These are phyloP conservation scores for Dysidea cf. avara DNA, from an alignment of 37 sponge, comb jelly and placozoan species.

Conservation along the genomic window DNA sequence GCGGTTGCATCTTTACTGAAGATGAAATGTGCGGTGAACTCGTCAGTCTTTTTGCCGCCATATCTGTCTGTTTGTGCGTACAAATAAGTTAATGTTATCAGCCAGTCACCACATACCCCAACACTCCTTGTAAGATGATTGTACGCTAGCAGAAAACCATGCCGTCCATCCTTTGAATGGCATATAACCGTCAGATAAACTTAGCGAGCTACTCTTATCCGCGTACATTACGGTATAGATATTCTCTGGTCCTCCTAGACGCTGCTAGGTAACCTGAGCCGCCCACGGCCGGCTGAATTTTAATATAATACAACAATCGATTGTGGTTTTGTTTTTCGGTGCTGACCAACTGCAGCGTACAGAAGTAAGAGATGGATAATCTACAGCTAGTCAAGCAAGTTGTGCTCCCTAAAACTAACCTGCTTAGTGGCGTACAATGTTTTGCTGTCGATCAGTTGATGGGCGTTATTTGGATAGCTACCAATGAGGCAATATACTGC, in stretches of 20 bases:
- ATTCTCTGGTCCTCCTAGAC: too few relatives aligned
- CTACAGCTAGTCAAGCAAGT: constrained; percentile 6
- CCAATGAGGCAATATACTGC: constrained; percentile 32
- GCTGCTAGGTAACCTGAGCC: too few relatives aligned
- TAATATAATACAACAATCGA: too few relatives aligned
- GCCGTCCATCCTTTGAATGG: constrained; percentile 56
- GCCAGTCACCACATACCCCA: constrained; percentile 32
- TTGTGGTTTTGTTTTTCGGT: too few relatives aligned
- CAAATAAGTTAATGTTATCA: not conserved
- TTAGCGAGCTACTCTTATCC: too few relatives aligned
- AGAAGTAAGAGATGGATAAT: constrained; percentile 4
- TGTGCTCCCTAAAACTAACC: constrained; percentile 8
- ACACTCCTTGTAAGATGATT: not conserved
- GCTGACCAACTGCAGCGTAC: not conserved
- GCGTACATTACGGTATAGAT: too few relatives aligned
- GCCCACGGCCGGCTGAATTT: too few relatives aligned
- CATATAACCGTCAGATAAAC: not conserved
- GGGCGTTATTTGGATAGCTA: constrained; percentile 53
- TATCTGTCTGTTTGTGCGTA: constrained; percentile 12
- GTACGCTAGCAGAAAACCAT: constrained; percentile 65
- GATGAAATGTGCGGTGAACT: constrained; percentile 36
- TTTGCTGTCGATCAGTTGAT: constrained; percentile 60
- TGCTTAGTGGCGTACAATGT: constrained; percentile 23
- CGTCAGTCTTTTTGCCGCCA: constrained; percentile 29
- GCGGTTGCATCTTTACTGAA: constrained; percentile 53